Conservation (phyloP, 2,113 vertebrate species). For the Myodes glareolus region DNA sequence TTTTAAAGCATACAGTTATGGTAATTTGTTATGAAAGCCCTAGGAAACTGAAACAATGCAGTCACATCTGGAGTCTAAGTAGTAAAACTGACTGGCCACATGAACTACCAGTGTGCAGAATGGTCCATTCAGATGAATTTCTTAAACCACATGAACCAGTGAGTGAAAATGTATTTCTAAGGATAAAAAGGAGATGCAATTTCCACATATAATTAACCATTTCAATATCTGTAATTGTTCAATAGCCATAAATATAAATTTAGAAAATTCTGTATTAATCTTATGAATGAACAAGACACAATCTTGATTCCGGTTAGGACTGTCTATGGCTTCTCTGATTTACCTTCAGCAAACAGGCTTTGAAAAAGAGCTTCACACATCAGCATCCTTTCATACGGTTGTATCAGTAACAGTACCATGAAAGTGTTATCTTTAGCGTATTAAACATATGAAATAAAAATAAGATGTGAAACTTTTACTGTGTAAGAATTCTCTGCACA, state of each 20-base stretch:
- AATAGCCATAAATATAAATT: constrained; percentile 24
- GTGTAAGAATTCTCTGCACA: neutral
- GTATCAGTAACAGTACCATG: neutral
- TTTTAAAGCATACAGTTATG: neutral
- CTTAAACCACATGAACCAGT: neutral
- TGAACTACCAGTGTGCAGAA: constrained; percentile 14
- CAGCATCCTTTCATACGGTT: neutral
- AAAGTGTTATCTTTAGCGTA: constrained; percentile 22
- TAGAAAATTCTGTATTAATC: constrained; percentile 18
- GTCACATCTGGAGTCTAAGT: neutral
- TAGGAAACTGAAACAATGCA: neutral
- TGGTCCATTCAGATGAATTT: neutral
- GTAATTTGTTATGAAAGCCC: neutral
- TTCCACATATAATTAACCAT: neutral
- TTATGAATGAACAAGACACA: neutral
- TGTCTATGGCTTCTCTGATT: neutral
- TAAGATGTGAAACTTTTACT: neutral
- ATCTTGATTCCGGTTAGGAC: neutral
- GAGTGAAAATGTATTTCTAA: constrained; percentile 23
- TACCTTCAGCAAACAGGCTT: neutral
- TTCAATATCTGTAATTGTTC: constrained; percentile 17
- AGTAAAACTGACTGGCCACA: neutral
- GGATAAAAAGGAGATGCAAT: neutral
- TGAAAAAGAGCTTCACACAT: neutral
- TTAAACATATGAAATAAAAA: constrained; percentile 39